These are phyloP conservation scores for Ormyrus thymus DNA, from an alignment of 2,888 invertebrate species.

Conservation along the genomic window DNA sequence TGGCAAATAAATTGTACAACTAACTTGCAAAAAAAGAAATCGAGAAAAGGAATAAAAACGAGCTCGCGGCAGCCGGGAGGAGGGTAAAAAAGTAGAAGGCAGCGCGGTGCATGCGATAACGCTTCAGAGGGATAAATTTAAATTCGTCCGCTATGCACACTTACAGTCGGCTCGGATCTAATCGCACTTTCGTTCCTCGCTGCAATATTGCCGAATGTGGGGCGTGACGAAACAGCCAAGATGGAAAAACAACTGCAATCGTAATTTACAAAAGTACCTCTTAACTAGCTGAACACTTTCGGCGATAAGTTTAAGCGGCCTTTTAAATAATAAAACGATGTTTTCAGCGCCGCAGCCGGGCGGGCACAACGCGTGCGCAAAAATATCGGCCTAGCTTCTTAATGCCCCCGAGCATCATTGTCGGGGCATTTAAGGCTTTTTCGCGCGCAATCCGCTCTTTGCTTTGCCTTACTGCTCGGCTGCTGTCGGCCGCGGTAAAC, in stretches of 20 bases:
- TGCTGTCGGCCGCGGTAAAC: conserved; percentile 61
- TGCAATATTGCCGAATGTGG: conserved; percentile 6
- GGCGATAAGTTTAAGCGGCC: not conserved
- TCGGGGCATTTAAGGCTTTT: conserved; percentile 17
- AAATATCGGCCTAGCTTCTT: not conserved
- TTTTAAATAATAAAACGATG: not conserved
- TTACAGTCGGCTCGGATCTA: conserved; percentile 56
- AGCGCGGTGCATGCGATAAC: conserved; percentile 56
- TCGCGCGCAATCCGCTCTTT: not conserved
- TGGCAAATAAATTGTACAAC: conserved; percentile 70
- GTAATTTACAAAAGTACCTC: too few relatives aligned
- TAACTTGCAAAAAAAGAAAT: conserved; percentile 66
- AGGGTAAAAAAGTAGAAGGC: conserved; percentile 54
- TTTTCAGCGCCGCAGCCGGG: not conserved
- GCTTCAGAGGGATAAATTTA: conserved; percentile 56
- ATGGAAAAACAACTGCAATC: not conserved
- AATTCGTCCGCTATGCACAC: conserved; percentile 56
- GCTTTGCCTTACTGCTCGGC: conserved; percentile 26
- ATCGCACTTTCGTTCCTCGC: conserved; percentile 24
- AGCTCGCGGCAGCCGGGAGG: conserved; percentile 27
- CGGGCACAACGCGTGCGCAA: not conserved
- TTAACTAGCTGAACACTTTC: not conserved
- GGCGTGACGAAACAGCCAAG: not conserved
- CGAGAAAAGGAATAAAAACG: conserved; percentile 59
- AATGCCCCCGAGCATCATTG: conserved; percentile 3